phyloP scores from a whole-genome alignment of 2,888 invertebrate genomes.

The Malacosoma neustria region DNA sequence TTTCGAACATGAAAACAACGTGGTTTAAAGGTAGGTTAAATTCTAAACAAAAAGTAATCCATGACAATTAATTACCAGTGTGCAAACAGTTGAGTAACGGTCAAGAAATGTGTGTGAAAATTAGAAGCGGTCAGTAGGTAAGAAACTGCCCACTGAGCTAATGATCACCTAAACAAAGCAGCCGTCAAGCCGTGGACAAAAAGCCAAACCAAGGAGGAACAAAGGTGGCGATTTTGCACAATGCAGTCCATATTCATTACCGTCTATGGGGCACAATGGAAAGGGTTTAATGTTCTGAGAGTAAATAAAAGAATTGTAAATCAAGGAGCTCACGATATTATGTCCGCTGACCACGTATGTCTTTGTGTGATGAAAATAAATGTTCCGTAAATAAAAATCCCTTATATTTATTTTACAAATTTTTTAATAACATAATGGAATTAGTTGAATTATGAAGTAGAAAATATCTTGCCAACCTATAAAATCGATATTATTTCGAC shows the following conservation, averaged over 20 bases:
- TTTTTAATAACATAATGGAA: too few relatives aligned
- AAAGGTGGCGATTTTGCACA: conserved; percentile 58
- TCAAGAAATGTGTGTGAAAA: conserved; percentile 52
- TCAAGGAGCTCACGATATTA: conserved; percentile 42
- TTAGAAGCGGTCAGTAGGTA: conserved; percentile 50
- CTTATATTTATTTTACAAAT: too few relatives aligned
- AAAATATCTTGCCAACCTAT: too few relatives aligned
- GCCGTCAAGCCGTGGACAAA: conserved; percentile 37
- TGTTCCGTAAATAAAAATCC: conserved; percentile 19
- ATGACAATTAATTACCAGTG: conserved; percentile 26
- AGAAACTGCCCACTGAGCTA: conserved; percentile 62
- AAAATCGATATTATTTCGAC: too few relatives aligned
- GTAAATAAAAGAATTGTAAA: conserved; percentile 63
- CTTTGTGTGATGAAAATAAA: conserved; percentile 18
- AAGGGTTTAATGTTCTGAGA: conserved; percentile 69
- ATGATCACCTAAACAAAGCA: conserved; percentile 61
- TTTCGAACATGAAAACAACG: too few relatives aligned
- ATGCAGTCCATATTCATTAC: conserved; percentile 68
- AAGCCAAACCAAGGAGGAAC: conserved; percentile 50
- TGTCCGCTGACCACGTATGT: conserved; percentile 38
- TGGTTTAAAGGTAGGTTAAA: too few relatives aligned
- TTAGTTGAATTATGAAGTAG: too few relatives aligned
- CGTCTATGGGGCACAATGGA: conserved; percentile 50
- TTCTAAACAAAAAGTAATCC: conserved; percentile 6
- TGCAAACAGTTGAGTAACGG: conserved; percentile 34